phyloP scores from a whole-genome alignment of 1,140 invertebrate genomes.

The Panagrolaimus sp. region DNA sequence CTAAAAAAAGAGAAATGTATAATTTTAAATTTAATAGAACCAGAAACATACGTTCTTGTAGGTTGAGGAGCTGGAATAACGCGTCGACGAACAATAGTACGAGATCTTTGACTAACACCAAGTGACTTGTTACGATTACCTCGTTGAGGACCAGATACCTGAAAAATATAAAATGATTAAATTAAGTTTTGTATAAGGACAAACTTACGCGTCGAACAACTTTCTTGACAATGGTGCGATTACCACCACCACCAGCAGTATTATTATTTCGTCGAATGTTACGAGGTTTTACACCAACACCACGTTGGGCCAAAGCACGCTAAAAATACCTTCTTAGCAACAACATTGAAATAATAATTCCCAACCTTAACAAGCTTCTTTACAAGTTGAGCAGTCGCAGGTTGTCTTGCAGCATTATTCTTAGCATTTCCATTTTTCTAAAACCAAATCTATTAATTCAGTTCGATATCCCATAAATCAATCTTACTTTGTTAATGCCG shows the following conservation, averaged over 20 bases:
- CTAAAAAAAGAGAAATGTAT: conserved; percentile 3
- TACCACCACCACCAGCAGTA: not conserved
- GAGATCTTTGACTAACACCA: conserved; percentile 2
- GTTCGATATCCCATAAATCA: not conserved
- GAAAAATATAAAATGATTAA: conserved; percentile 10
- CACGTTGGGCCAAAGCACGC: conserved; percentile 21
- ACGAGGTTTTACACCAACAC: conserved; percentile 16
- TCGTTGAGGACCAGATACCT: not conserved
- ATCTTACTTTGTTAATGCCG: conserved; percentile 19
- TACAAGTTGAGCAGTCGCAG: conserved; percentile 39
- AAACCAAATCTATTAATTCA: not conserved
- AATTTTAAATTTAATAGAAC: not conserved
- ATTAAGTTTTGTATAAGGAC: too few species aligned
- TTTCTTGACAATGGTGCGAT: conserved; percentile 20
- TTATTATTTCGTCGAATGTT: not conserved
- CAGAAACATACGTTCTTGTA: not conserved
- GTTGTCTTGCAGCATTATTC: conserved; percentile 13
- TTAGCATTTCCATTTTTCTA: not conserved
- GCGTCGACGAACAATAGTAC: conserved; percentile 19
- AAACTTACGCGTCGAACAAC: not conserved
- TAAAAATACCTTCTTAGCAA: not conserved
- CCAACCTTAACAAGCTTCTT: conserved; percentile 40
- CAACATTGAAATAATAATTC: too few species aligned
- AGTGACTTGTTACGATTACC: not conserved
- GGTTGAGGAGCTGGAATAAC: conserved; percentile 20